Evolutionary conservation across 2,113 vertebrate species (phyloP).

Genomic region (Oncorhynchus kisutch): DNA sequence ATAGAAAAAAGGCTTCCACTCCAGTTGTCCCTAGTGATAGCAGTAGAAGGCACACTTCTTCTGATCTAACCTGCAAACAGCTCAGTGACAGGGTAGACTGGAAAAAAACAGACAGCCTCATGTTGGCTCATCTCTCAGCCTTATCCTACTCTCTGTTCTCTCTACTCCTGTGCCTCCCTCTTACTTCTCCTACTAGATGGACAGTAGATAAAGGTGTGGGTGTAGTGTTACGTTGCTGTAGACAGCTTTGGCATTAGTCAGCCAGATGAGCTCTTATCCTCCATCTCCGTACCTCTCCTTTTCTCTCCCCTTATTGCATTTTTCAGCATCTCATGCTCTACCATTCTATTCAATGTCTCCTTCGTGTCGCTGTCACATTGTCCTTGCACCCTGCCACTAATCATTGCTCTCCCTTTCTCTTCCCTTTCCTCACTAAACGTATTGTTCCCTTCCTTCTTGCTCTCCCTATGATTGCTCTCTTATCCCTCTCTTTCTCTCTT

Average conservation of each 20-base stretch:
- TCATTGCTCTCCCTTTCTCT: not conserved
- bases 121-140: too few relatives aligned
- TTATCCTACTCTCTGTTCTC: too few relatives aligned
- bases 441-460: too few relatives aligned
- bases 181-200: too few relatives aligned
- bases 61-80: not conserved
- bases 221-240: not conserved
- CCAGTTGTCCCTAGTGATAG: too few relatives aligned
- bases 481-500: too few relatives aligned
- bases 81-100: not conserved
- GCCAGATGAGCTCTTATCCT: not conserved
- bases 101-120: too few relatives aligned
- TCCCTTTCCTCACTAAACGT: not conserved
- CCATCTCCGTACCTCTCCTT: not conserved
- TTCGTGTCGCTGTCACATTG: not conserved
- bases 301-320: not conserved
- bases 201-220: not conserved
- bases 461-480: too few relatives aligned
- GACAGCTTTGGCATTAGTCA: not conserved
- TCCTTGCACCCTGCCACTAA: not conserved
- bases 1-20: not conserved
- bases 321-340: not conserved
- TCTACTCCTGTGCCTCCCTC: too few relatives aligned
- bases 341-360: not conserved
- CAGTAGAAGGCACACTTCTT: not conserved